These are phyloP conservation scores for Donacobius atricapilla DNA, from an alignment of 2,113 vertebrate species.

Conservation along the genomic window DNA sequence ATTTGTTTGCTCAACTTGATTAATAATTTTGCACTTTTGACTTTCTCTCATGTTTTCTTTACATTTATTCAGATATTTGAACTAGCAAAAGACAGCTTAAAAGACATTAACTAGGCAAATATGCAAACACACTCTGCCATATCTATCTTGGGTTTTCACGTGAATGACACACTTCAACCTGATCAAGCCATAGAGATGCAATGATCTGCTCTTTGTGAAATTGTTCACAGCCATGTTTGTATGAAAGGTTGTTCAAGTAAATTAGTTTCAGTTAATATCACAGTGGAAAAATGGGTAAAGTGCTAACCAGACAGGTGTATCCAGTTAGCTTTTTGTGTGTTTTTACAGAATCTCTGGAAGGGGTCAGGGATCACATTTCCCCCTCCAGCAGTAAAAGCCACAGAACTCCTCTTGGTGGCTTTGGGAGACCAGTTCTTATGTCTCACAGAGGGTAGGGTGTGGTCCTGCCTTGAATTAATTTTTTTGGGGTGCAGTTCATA, in stretches of 20 bases:
- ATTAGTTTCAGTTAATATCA: conserved; percentile 37
- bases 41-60: conserved; percentile 77
- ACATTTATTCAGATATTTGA: conserved; percentile 67
- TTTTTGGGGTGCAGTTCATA: not conserved
- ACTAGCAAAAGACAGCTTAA: conserved; percentile 59
- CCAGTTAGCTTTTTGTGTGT: conserved; percentile 19
- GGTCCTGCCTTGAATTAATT: not conserved
- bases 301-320: conserved; percentile 44
- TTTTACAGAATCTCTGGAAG: not conserved
- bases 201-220: not conserved
- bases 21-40: conserved; percentile 82
- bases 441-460: not conserved
- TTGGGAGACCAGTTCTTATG: not conserved
- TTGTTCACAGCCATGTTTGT: not conserved
- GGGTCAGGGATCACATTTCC: not conserved
- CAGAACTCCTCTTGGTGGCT: conserved; percentile 34
- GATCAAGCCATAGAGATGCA: conserved; percentile 10
- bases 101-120: conserved; percentile 31
- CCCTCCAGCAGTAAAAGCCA: conserved; percentile 15
- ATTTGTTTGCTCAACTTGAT: conserved; percentile 81
- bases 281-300: conserved; percentile 9
- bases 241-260: conserved; percentile 32
- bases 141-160: not conserved
- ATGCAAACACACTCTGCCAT: conserved; percentile 9
- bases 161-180: conserved; percentile 19